Percentiles rank a stretch among this genome's conserved stretches.
Evolutionary conservation across 2,797 vertebrate species (phyloP).

Genomic region (Sebastes hubbsi): DNA sequence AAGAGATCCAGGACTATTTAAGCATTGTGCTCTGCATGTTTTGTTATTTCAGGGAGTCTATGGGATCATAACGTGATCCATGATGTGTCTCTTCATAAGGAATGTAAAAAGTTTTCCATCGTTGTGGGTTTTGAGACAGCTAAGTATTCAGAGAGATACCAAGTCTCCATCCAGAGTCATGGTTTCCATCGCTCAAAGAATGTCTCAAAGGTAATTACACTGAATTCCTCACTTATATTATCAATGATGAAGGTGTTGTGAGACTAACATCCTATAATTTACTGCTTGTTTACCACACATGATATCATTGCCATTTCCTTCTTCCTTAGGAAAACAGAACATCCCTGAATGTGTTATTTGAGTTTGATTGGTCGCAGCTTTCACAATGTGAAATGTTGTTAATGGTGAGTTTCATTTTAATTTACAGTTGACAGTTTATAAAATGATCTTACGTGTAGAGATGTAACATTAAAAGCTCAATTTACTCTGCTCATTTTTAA

Average conservation of each 20-base stretch:
- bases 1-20: neutral
- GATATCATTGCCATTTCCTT: neutral
- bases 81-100: neutral
- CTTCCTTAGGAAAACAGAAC: constrained; percentile 63
- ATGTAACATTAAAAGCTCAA: neutral
- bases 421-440: neutral
- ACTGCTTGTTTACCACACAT: neutral
- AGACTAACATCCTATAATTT: neutral
- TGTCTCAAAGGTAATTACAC: constrained; percentile 68
- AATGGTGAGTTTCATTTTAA: constrained; percentile 55
- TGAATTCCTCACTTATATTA: neutral
- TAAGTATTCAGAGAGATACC: constrained; percentile 71
- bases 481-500: constrained; percentile 35
- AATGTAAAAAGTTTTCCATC: constrained; percentile 19
- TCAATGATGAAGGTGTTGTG: neutral
- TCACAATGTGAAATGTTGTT: constrained; percentile 56
- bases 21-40: neutral
- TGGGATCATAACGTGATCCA: constrained; percentile 62
- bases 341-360: constrained; percentile 67
- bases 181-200: constrained; percentile 23
- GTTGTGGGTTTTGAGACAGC: constrained; percentile 65
- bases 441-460: neutral
- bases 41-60: constrained; percentile 67
- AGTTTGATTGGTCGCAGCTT: constrained; percentile 32
- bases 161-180: constrained; percentile 58